Percentiles rank a stretch among this genome's conserved stretches.
phyloP scores from a whole-genome alignment of 1,140 invertebrate species.

The Diorhabda carinulata region DNA sequence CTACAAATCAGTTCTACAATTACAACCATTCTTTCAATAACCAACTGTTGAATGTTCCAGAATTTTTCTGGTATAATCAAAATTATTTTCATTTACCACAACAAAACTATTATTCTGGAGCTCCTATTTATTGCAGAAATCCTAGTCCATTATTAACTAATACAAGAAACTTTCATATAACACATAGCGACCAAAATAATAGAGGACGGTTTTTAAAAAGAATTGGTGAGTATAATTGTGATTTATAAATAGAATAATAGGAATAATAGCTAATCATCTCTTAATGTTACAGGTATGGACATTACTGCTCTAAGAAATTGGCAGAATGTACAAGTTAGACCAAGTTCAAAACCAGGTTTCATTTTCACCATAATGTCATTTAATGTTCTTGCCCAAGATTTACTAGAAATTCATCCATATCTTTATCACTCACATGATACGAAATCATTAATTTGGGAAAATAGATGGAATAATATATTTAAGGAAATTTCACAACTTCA shows the following conservation, averaged over 20 bases:
- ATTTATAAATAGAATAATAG: neutral
- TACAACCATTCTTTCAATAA: too few relatives aligned
- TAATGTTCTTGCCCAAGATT: slow-evolving; percentile 82
- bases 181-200: too few relatives aligned
- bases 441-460: slow-evolving; percentile 64
- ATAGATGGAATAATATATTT: slow-evolving; percentile 62
- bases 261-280: neutral
- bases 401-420: slow-evolving; percentile 69
- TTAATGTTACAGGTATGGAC: slow-evolving; percentile 3
- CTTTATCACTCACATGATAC: slow-evolving; percentile 66
- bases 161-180: neutral
- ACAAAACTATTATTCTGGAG: too few relatives aligned
- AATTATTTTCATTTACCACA: too few relatives aligned
- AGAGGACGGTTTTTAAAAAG: neutral
- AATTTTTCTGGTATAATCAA: too few relatives aligned
- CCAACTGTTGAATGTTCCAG: too few relatives aligned
- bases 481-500: slow-evolving; percentile 65
- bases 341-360: slow-evolving; percentile 27
- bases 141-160: neutral
- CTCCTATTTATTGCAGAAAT: neutral
- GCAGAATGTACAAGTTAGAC: slow-evolving; percentile 6
- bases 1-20: neutral
- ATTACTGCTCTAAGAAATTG: slow-evolving; percentile 13
- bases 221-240: neutral
- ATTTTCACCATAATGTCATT: slow-evolving; percentile 63